Conservation (phyloP, 2,113 vertebrate species). For the Nerophis lumbriciformis region DNA sequence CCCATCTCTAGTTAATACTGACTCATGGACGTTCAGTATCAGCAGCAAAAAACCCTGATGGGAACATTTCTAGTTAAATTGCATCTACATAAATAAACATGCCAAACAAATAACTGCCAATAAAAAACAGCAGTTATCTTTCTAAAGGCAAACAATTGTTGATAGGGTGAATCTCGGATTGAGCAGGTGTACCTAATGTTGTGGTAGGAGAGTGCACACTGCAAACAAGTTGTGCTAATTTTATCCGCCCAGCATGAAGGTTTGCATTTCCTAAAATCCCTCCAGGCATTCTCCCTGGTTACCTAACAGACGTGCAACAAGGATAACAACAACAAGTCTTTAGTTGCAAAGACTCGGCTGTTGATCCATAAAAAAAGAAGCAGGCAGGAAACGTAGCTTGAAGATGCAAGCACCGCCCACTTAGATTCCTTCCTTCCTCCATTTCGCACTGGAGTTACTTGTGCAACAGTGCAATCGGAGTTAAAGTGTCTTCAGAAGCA, state of each 20-base stretch:
- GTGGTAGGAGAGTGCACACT: background rate
- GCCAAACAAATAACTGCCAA: too few relatives aligned
- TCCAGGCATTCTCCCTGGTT: slow-evolving; percentile 9
- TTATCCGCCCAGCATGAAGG: background rate
- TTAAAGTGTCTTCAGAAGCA: background rate
- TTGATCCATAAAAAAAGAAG: background rate
- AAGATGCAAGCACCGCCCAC: slow-evolving; percentile 1
- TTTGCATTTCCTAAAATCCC: slow-evolving; percentile 12
- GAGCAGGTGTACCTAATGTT: background rate
- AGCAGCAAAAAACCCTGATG: too few relatives aligned
- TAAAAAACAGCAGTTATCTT: background rate
- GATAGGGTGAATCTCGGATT: background rate
- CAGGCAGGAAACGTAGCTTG: background rate
- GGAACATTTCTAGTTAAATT: background rate
- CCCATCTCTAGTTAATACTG: too few relatives aligned
- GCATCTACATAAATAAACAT: background rate
- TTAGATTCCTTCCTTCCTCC: background rate
- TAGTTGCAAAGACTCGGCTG: slow-evolving; percentile 12
- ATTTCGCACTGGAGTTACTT: slow-evolving; percentile 4
- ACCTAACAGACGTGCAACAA: slow-evolving; percentile 1
- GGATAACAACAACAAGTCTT: slow-evolving; percentile 11
- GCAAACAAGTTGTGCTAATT: background rate
- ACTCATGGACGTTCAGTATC: too few relatives aligned
- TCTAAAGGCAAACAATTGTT: background rate
- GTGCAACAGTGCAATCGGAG: background rate